phyloP scores from a whole-genome alignment of 2,113 vertebrate species.

The Delphinapterus leucas region DNA sequence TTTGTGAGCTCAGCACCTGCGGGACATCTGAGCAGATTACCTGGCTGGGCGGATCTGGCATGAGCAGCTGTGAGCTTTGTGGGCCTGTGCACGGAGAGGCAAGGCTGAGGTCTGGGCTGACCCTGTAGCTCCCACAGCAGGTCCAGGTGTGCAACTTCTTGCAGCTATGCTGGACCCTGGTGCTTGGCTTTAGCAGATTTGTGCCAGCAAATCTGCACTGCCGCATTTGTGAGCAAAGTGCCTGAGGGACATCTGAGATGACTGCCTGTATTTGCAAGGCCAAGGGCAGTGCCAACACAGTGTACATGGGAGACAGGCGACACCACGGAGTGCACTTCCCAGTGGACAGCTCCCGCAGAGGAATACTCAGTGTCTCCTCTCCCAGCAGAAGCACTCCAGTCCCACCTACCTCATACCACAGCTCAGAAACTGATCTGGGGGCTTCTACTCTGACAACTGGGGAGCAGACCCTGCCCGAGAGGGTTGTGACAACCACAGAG shows the following conservation, averaged over 20 bases:
- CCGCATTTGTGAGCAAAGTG: background rate
- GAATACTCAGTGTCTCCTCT: background rate
- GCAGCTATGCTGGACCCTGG: background rate
- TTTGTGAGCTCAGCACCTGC: background rate
- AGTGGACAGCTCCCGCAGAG: background rate
- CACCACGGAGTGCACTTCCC: background rate
- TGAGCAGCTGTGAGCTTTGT: background rate
- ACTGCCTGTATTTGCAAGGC: background rate
- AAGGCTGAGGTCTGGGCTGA: background rate
- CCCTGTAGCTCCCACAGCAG: background rate
- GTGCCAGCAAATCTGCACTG: background rate
- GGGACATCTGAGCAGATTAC: background rate
- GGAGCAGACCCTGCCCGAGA: background rate
- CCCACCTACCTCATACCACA: background rate
- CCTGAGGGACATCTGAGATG: background rate
- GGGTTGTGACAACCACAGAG: background rate
- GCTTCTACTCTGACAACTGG: background rate
- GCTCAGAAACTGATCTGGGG: background rate
- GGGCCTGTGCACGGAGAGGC: background rate
- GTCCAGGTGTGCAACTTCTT: background rate
- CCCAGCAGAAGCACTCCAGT: background rate
- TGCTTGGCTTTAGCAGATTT: background rate
- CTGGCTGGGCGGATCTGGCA: background rate
- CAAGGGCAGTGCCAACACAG: background rate
- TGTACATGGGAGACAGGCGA: background rate